Evolutionary conservation across 2,113 vertebrate genomes (phyloP).

Genomic region (Deroptyus accipitrinus): DNA sequence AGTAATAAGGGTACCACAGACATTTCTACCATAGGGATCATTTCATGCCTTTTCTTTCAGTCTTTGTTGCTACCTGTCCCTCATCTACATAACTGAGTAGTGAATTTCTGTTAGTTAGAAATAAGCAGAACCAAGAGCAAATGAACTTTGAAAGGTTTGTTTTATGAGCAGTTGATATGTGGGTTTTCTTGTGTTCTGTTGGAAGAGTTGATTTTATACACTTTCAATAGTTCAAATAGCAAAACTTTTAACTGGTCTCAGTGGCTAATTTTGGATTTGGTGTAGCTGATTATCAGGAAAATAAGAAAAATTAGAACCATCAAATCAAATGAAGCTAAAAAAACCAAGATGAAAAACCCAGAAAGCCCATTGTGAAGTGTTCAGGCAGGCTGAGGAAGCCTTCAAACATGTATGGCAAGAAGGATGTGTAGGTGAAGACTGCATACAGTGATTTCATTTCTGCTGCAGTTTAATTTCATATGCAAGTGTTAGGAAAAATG

Average conservation of each 20-base stretch:
- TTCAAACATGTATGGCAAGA: not conserved
- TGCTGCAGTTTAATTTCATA: not conserved
- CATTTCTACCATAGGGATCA: slow-evolving; percentile 96
- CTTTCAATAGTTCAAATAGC: not conserved
- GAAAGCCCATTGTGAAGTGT: not conserved
- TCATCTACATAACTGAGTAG: slow-evolving; percentile 73
- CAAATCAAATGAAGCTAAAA: not conserved
- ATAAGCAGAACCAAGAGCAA: not conserved
- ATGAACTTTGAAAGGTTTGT: not conserved
- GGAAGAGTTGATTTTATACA: not conserved
- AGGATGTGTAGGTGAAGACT: not conserved
- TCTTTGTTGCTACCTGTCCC: slow-evolving; percentile 78
- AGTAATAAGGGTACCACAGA: slow-evolving; percentile 75
- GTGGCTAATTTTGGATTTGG: not conserved
- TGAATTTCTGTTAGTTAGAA: slow-evolving; percentile 19
- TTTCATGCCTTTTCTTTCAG: slow-evolving; percentile 60
- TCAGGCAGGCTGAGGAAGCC: not conserved
- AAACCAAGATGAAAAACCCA: rapidly evolving
- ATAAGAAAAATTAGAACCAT: rapidly evolving
- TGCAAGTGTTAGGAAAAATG: not conserved
- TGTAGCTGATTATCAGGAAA: not conserved
- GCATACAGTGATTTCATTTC: not conserved
- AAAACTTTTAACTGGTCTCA: not conserved
- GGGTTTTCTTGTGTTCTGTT: not conserved
- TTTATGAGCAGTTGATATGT: not conserved